Conservation (phyloP, 2,797 vertebrate genomes). For the Ctenosaura bakeri region DNA sequence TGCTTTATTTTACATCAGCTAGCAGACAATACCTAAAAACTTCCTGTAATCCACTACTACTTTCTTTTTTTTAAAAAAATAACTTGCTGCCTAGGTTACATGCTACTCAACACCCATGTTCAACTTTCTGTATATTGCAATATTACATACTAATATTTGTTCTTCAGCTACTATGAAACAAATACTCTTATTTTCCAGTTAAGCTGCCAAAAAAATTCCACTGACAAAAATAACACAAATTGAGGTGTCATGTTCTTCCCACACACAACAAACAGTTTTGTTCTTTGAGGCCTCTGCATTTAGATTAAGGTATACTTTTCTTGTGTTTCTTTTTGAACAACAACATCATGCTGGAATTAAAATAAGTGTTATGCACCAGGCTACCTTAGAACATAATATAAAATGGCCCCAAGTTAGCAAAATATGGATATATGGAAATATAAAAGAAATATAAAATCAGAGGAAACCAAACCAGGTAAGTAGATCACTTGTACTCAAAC, state of each 20-base stretch:
- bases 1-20: not conserved
- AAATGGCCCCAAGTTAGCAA: conserved; percentile 10
- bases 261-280: not conserved
- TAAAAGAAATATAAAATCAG: not conserved
- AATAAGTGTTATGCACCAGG: not conserved
- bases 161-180: conserved; percentile 28
- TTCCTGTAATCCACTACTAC: not conserved
- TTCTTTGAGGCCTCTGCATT: conserved; percentile 41
- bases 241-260: not conserved
- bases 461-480: not conserved
- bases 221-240: conserved; percentile 29
- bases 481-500: not conserved
- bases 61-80: not conserved
- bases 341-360: not conserved
- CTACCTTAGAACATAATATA: not conserved
- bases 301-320: conserved; percentile 20
- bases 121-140: conserved; percentile 32
- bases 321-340: not conserved
- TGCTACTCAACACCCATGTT: conserved; percentile 22
- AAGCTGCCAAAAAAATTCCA: not conserved
- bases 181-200: conserved; percentile 36
- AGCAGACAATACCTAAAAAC: not conserved
- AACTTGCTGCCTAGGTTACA: conserved; percentile 34
- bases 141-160: conserved; percentile 41
- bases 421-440: not conserved